phyloP scores from a whole-genome alignment of 1,140 invertebrate species.

The Anoplolepis gracilipes region DNA sequence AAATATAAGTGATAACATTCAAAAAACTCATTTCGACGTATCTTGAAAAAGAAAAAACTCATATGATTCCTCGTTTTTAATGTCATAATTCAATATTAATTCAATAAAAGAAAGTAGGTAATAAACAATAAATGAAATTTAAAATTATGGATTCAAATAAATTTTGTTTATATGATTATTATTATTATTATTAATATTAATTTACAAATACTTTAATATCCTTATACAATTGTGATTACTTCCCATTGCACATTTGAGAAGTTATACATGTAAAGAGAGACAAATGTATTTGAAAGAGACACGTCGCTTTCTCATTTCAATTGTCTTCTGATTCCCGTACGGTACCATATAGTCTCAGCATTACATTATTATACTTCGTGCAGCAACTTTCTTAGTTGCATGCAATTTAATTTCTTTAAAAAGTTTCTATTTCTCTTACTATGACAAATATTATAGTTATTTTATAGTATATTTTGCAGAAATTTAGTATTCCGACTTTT shows the following conservation, averaged over 20 bases:
- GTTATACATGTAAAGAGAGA: constrained; percentile 2
- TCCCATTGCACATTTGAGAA: constrained; percentile 47
- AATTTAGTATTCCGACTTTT: not conserved
- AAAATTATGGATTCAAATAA: constrained; percentile 2
- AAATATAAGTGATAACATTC: no score
- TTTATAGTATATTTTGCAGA: not conserved
- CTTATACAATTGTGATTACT: constrained; percentile 22
- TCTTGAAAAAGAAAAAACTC: no score
- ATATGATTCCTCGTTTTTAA: no score
- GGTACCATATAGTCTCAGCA: not conserved
- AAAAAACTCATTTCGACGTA: no score
- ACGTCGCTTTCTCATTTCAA: not conserved
- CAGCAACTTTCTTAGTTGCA: not conserved
- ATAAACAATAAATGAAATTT: not conserved
- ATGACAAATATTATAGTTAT: not conserved
- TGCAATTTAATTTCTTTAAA: not conserved
- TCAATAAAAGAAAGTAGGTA: not conserved
- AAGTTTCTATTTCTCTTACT: not conserved
- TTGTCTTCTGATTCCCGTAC: not conserved
- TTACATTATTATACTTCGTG: not conserved
- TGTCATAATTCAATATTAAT: no score
- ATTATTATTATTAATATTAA: constrained; percentile 52
- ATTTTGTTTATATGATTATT: not conserved
- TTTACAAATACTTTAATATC: constrained; percentile 55
- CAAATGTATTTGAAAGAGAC: not conserved